Conservation (phyloP, 1,140 invertebrate genomes). For the Habropoda laboriosa region DNA sequence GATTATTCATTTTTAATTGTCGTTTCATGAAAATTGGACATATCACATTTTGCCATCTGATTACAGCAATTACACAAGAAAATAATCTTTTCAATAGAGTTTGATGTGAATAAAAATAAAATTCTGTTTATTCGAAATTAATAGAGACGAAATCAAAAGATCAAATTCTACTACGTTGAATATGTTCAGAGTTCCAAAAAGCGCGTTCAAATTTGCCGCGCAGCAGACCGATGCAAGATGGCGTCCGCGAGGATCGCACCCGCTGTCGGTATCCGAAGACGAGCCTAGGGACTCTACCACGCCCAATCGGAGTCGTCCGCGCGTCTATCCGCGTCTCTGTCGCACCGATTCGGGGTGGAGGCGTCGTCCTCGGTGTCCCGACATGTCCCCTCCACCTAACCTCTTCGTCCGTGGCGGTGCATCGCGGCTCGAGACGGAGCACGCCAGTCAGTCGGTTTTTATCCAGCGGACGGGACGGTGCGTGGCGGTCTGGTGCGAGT, state of each 20-base stretch:
- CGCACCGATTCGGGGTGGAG: not conserved
- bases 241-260: conserved; percentile 15
- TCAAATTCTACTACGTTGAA: not conserved
- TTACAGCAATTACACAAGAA: too few species aligned
- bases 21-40: too few species aligned
- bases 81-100: too few species aligned
- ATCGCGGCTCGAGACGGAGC: conserved; percentile 43
- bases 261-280: conserved; percentile 42
- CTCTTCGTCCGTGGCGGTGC: conserved; percentile 35
- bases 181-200: accelerated
- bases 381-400: conserved; percentile 41
- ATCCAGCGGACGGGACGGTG: conserved; percentile 51
- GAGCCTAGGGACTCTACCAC: conserved; percentile 58
- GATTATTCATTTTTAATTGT: too few species aligned
- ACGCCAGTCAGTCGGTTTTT: conserved; percentile 66
- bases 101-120: too few species aligned
- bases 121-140: too few species aligned
- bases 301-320: conserved; percentile 62
- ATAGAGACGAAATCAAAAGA: too few species aligned
- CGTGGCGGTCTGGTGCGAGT: conserved; percentile 35
- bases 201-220: conserved; percentile 40
- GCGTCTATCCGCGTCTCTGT: conserved; percentile 32
- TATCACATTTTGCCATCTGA: too few species aligned
- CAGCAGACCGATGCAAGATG: not conserved
- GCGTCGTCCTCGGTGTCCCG: conserved; percentile 28